Percentiles rank a stretch among this genome's conserved stretches.
These are phyloP conservation scores for Echinops telfairi DNA, from an alignment of 2,113 vertebrate genomes.

Conservation along the genomic window DNA sequence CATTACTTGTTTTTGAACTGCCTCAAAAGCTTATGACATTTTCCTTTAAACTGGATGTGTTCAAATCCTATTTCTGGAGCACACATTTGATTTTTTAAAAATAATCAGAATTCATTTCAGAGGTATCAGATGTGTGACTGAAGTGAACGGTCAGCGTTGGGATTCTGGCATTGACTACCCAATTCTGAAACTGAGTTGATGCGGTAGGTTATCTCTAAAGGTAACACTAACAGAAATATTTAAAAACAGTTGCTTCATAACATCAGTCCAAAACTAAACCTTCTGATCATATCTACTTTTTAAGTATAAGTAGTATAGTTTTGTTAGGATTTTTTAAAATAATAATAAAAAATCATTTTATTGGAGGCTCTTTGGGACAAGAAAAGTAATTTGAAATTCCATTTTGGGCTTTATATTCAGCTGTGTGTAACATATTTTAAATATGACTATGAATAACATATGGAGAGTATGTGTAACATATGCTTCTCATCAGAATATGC, in stretches of 20 bases:
- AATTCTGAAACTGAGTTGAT: neutral
- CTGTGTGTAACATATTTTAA: slow-evolving; percentile 51
- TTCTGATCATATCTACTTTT: neutral
- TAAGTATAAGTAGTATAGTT: neutral
- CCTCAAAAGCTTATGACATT: neutral
- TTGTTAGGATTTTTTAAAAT: neutral
- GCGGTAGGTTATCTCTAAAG: neutral
- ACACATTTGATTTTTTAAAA: neutral
- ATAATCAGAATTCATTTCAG: neutral
- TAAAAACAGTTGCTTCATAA: neutral
- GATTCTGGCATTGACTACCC: slow-evolving; percentile 44
- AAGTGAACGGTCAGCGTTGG: neutral
- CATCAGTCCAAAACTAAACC: neutral
- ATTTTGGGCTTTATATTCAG: slow-evolving; percentile 26
- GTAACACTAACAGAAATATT: slow-evolving; percentile 11
- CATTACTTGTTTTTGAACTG: slow-evolving; percentile 30
- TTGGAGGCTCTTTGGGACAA: neutral
- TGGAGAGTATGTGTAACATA: slow-evolving; percentile 64
- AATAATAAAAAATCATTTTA: no score
- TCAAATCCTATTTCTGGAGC: slow-evolving; percentile 44
- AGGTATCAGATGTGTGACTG: neutral
- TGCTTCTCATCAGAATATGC: slow-evolving; percentile 69
- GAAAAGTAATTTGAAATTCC: slow-evolving; percentile 20
- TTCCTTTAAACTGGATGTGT: slow-evolving; percentile 32
- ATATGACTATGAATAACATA: slow-evolving; percentile 64